A percentile compares a stretch with the other conserved stretches of the same genome.
Conservation (phyloP, 2,113 vertebrate species). For the Ursus arctos region DNA sequence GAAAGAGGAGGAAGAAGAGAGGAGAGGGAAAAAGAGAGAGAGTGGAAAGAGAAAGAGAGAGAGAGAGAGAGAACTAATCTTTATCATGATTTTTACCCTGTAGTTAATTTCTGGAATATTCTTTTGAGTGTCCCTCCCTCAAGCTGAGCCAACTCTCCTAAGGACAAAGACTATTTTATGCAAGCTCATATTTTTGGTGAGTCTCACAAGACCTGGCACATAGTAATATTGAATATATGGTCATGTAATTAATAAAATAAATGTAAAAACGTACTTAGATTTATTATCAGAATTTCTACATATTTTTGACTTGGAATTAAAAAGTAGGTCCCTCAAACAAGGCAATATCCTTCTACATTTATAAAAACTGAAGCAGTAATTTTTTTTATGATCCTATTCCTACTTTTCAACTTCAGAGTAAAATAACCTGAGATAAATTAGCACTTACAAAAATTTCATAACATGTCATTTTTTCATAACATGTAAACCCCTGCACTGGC, state of each 20-base stretch:
- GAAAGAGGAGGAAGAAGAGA: rapidly evolving
- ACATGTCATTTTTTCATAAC: neutral
- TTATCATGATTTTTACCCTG: neutral
- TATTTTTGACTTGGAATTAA: neutral
- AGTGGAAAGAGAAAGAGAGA: neutral
- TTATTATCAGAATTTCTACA: neutral
- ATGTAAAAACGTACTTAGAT: neutral
- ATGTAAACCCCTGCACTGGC: neutral
- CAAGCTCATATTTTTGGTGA: neutral
- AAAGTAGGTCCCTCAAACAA: neutral
- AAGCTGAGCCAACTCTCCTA: neutral
- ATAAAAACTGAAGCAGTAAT: neutral
- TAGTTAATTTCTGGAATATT: neutral
- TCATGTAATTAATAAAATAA: neutral
- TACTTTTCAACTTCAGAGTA: neutral
- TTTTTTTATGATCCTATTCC: neutral
- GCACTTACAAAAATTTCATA: neutral
- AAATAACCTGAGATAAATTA: neutral
- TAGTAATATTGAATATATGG: neutral
- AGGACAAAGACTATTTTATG: neutral
- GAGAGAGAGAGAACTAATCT: too few species aligned
- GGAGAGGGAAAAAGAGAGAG: rapidly evolving
- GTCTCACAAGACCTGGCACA: neutral
- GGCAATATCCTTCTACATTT: neutral
- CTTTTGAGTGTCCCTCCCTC: neutral